Evolutionary conservation across 1,140 invertebrate species (phyloP).

Genomic region (Teleopsis dalmanni): DNA sequence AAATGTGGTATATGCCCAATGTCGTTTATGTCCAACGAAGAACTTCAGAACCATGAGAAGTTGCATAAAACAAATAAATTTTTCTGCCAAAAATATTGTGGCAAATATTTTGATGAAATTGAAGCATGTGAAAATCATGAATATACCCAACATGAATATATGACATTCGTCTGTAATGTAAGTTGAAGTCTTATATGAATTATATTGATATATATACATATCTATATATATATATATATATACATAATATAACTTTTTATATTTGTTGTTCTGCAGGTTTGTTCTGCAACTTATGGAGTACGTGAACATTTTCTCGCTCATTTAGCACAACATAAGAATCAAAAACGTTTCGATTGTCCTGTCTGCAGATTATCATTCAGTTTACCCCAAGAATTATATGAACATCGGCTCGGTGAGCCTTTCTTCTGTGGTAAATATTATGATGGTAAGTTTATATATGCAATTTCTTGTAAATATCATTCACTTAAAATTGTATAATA

Average conservation of each 20-base stretch:
- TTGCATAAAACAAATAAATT: slow-evolving; percentile 30
- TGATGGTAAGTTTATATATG: neutral
- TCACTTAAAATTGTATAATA: neutral
- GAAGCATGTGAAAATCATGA: slow-evolving; percentile 35
- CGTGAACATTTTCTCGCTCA: slow-evolving; percentile 32
- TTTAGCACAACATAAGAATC: slow-evolving; percentile 34
- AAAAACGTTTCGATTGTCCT: slow-evolving; percentile 35
- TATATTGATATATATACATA: neutral
- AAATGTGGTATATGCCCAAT: slow-evolving; percentile 39
- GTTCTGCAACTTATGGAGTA: slow-evolving; percentile 26
- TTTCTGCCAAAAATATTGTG: slow-evolving; percentile 40
- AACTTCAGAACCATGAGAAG: slow-evolving; percentile 29
- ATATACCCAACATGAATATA: slow-evolving; percentile 39
- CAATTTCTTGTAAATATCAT: neutral
- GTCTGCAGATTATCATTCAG: slow-evolving; percentile 39
- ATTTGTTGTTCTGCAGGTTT: slow-evolving; percentile 24
- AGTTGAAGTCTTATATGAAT: slow-evolving; percentile 6
- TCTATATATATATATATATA: neutral
- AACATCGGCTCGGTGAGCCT: slow-evolving; percentile 32
- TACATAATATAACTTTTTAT: too few species aligned
- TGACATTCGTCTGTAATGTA: slow-evolving; percentile 39
- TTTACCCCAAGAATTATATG: slow-evolving; percentile 29
- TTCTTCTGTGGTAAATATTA: slow-evolving; percentile 40
- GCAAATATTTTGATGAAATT: slow-evolving; percentile 34
- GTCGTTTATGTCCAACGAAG: slow-evolving; percentile 35